Evolutionary conservation across 2,797 vertebrate genomes (phyloP).

Genomic region (Mycteria americana): DNA sequence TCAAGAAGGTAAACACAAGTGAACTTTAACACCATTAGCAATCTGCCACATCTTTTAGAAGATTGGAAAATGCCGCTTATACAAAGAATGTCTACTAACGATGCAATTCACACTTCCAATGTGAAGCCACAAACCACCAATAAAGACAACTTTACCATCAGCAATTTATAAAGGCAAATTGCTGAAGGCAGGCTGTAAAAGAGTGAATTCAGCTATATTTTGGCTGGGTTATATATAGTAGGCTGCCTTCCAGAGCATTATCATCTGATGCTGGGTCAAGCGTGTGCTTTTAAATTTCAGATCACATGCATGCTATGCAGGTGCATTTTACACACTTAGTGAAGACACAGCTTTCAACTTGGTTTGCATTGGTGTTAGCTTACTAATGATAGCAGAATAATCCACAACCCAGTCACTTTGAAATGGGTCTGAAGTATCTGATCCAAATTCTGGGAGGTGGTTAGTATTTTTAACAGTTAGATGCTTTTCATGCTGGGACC

Average conservation of each 20-base stretch:
- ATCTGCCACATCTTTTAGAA: neutral
- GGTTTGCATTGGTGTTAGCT: neutral
- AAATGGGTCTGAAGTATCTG: neutral
- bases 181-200: neutral
- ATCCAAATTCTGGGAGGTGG: neutral
- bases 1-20: neutral
- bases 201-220: neutral
- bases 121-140: neutral
- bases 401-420: neutral
- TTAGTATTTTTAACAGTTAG: neutral
- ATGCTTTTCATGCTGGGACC: neutral
- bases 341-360: neutral
- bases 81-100: neutral
- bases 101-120: neutral
- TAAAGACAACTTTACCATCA: neutral
- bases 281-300: neutral
- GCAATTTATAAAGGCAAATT: neutral
- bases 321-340: neutral
- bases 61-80: neutral
- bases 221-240: neutral
- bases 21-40: neutral
- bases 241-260: neutral
- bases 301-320: neutral
- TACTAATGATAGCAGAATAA: neutral
- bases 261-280: neutral